Conservation (phyloP, 2,888 invertebrate genomes). For the Neoaliturus tenellus region DNA sequence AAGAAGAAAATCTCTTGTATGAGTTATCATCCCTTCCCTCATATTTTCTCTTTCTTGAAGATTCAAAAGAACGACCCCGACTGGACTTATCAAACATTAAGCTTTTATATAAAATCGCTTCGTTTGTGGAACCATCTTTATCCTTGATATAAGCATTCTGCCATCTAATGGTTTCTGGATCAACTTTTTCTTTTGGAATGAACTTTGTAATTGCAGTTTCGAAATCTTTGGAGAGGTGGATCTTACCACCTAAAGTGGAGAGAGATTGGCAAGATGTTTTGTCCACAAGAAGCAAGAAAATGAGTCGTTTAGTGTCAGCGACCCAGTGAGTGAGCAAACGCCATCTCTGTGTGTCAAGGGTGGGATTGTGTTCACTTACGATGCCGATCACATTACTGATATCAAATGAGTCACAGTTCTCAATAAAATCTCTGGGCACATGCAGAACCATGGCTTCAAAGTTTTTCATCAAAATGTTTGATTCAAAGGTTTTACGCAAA, state of each 20-base stretch:
- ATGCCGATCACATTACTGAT: neutral
- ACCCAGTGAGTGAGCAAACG: neutral
- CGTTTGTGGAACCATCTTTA: too few relatives aligned
- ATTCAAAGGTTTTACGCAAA: neutral
- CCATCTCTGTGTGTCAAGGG: neutral
- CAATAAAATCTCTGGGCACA: neutral
- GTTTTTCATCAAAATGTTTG: neutral
- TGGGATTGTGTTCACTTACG: neutral
- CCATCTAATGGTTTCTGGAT: too few relatives aligned
- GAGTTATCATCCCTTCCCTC: too few relatives aligned
- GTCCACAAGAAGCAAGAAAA: neutral
- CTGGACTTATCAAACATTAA: too few relatives aligned
- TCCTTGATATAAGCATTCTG: too few relatives aligned
- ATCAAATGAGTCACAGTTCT: neutral
- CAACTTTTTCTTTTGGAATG: too few relatives aligned
- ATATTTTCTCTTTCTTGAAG: too few relatives aligned
- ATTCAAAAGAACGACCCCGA: too few relatives aligned
- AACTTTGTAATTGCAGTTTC: neutral
- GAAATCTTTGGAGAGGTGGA: neutral
- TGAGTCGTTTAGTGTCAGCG: neutral
- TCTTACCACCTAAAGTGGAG: neutral
- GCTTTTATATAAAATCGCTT: too few relatives aligned
- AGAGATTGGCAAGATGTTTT: neutral
- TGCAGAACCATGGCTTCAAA: neutral
- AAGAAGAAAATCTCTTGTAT: too few relatives aligned